These are phyloP conservation scores for Cremastinae sp. DNA, from an alignment of 2,888 invertebrate genomes.

Conservation along the genomic window DNA sequence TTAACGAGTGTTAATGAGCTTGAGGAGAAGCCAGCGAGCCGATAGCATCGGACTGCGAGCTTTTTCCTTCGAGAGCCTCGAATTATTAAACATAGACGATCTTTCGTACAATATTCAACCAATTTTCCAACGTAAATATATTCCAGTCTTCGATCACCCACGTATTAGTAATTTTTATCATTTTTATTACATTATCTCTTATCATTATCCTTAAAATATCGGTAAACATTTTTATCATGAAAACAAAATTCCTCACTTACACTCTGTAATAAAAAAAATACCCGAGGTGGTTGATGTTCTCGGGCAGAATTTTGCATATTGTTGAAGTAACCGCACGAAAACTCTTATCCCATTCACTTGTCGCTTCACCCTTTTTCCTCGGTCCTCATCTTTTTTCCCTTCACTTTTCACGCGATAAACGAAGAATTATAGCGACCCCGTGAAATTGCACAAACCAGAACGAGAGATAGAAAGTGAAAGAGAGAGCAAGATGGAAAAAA, in stretches of 20 bases:
- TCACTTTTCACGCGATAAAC: slow-evolving; percentile 50
- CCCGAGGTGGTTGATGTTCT: background rate
- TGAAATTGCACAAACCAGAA: slow-evolving; percentile 42
- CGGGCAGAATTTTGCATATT: slow-evolving; percentile 16
- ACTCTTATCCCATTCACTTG: slow-evolving; percentile 15
- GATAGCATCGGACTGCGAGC: slow-evolving; percentile 10
- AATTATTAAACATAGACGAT: too few relatives aligned
- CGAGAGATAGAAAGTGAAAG: slow-evolving; percentile 4
- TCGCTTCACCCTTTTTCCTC: slow-evolving; percentile 12
- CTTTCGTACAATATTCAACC: too few relatives aligned
- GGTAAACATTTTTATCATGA: too few relatives aligned
- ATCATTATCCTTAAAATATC: too few relatives aligned
- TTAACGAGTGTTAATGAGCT: slow-evolving; percentile 72
- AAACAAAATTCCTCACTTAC: too few relatives aligned
- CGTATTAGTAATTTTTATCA: too few relatives aligned
- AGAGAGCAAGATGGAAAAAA: too few relatives aligned
- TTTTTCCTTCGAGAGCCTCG: background rate
- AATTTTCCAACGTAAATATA: too few relatives aligned
- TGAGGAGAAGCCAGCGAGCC: slow-evolving; percentile 53
- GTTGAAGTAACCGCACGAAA: slow-evolving; percentile 28
- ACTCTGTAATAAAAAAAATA: too few relatives aligned
- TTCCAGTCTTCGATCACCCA: too few relatives aligned
- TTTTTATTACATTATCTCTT: too few relatives aligned
- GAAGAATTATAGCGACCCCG: slow-evolving; percentile 53
- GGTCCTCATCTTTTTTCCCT: background rate